Evolutionary conservation across 2,888 invertebrate species (phyloP), one percentile per base, ranked within the genome.

Genomic region (Branchipolynoe longqiensis): DNA sequence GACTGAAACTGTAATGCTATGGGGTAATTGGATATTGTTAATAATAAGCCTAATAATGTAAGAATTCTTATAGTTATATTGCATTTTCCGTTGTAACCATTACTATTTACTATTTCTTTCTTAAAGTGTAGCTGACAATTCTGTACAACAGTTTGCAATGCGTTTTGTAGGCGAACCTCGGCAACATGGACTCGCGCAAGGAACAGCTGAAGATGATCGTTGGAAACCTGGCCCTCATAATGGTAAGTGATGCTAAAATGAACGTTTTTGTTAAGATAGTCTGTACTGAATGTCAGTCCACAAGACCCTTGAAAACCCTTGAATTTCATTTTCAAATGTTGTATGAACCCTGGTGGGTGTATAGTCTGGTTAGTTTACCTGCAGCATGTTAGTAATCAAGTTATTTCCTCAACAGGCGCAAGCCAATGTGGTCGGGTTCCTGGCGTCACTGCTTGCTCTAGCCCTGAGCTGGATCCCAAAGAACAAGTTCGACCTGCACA

Each of bases 181-280:
- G 98, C 40, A 97, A 97, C 92, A 97, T 98, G 96, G 95, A 96
- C 88, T 95, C 95, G 0, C 94, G 95, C 28, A 95, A 95, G 54
- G 96, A 97, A 92, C 91, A 92, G 85, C 88, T 92, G 88, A 92
- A 92, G 78, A 97, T 98, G 97, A 96, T 98, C 85, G 95, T 96
- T 31, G 97, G 98, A 69, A 98, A 98, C 94, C 95, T 98, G 93
- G 97, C 97, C 82, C 94, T 98, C 90, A 97, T 98, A 2, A 98
- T 93, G 62, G 58, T 73, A 83, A 31, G 2, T 18, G 3, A 59
- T 25, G n/a, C n/a, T n/a, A n/a, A n/a, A n/a, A n/a, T n/a, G n/a
- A n/a, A n/a, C n/a, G n/a, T n/a, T n/a, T n/a, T n/a, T n/a, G n/a
- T n/a, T n/a, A n/a, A n/a, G n/a, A n/a, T n/a, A n/a, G n/a, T n/a